phyloP scores from a whole-genome alignment of 2,113 vertebrate genomes.

The Scytalopus superciliaris region DNA sequence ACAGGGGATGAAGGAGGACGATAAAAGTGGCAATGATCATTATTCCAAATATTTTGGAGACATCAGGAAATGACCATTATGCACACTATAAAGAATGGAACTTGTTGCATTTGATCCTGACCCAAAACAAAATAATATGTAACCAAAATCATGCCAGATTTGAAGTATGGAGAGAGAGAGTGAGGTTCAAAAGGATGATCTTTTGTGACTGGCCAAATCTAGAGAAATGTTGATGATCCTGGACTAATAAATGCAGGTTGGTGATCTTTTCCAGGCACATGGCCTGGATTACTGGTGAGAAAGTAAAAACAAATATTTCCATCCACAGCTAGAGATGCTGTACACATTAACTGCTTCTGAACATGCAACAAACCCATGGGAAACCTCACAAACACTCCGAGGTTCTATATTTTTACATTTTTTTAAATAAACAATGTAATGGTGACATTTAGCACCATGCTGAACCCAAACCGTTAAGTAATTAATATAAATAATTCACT shows the following conservation, averaged over 20 bases:
- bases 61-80: not conserved
- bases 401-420: not conserved
- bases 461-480: not conserved
- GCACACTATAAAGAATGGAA: not conserved
- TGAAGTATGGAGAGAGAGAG: slow-evolving; percentile 2
- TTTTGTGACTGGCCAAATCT: slow-evolving; percentile 39
- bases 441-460: not conserved
- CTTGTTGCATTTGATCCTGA: slow-evolving; percentile 2
- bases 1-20: slow-evolving; percentile 28
- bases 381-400: not conserved
- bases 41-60: slow-evolving; percentile 5
- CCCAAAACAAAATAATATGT: not conserved
- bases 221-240: slow-evolving; percentile 28
- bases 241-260: slow-evolving; percentile 17
- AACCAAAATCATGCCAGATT: slow-evolving; percentile 8
- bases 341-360: not conserved
- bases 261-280: not conserved
- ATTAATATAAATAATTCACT: not conserved
- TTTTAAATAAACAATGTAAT: not conserved
- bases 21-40: slow-evolving; percentile 29
- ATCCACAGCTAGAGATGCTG: slow-evolving; percentile 5
- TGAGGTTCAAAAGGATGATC: slow-evolving; percentile 10
- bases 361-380: slow-evolving; percentile 27
- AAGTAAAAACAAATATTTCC: not conserved
- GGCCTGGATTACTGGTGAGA: not conserved